Evolutionary conservation across 2,113 vertebrate genomes (phyloP).

Genomic region (Aphyosemion australe): DNA sequence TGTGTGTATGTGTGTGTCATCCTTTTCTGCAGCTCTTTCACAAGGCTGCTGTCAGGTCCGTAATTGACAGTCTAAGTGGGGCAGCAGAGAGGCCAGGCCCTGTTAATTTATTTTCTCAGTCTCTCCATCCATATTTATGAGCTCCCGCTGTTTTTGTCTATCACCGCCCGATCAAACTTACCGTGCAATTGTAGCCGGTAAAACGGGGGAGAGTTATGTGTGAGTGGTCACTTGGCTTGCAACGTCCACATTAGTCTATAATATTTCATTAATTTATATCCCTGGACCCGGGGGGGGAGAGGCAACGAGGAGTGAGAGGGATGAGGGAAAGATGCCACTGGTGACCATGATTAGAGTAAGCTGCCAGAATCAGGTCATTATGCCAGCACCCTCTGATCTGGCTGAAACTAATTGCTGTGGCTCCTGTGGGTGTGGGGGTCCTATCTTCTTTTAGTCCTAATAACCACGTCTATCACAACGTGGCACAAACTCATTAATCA

Average conservation of each 20-base stretch:
- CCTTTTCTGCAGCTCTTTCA: slow-evolving; percentile 81
- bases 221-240: slow-evolving; percentile 73
- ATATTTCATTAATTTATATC: slow-evolving; percentile 77
- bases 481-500: slow-evolving; percentile 63
- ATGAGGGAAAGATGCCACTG: slow-evolving; percentile 46
- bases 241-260: slow-evolving; percentile 68
- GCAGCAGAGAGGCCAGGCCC: slow-evolving; percentile 90
- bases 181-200: slow-evolving; percentile 78
- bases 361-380: slow-evolving; percentile 68
- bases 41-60: slow-evolving; percentile 87
- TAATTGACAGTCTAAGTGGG: slow-evolving; percentile 95
- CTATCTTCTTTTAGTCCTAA: slow-evolving; percentile 52
- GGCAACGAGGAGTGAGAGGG: slow-evolving; percentile 18
- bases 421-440: slow-evolving; percentile 53
- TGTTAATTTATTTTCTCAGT: slow-evolving; percentile 97
- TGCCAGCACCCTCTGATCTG: slow-evolving; percentile 67
- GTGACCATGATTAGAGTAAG: slow-evolving; percentile 60
- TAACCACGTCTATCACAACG: slow-evolving; percentile 47
- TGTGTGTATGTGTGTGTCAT: slow-evolving; percentile 72
- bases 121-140: slow-evolving; percentile 94
- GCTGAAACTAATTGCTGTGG: slow-evolving; percentile 65
- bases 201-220: slow-evolving; percentile 69
- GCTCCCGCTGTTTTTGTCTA: slow-evolving; percentile 95
- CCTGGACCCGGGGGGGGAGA: slow-evolving; percentile 26
- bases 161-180: slow-evolving; percentile 87